These are phyloP conservation scores for Malurus alboscapulatus DNA, from an alignment of 2,113 vertebrate species.

Conservation along the genomic window DNA sequence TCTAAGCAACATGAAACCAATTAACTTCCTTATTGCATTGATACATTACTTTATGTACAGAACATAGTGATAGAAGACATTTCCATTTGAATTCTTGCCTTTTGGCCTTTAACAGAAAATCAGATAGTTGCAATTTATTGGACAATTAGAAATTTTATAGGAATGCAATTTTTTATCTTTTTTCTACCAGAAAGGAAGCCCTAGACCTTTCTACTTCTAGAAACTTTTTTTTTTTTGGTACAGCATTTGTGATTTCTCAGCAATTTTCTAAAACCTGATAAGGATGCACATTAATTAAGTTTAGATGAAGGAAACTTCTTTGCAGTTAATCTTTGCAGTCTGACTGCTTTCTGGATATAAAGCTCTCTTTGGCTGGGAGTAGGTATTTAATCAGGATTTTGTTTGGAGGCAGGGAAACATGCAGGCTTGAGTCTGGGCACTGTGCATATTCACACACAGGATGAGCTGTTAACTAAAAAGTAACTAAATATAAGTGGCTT, in stretches of 20 bases:
- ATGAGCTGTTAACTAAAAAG: not conserved
- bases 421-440: not conserved
- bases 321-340: constrained; percentile 2
- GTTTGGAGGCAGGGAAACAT: not conserved
- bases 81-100: constrained; percentile 50
- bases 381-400: constrained; percentile 2
- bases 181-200: not conserved
- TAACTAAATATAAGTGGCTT: not conserved
- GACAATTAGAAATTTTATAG: constrained; percentile 23
- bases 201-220: not conserved
- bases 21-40: constrained; percentile 55
- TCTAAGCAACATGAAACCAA: constrained; percentile 56
- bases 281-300: constrained; percentile 47
- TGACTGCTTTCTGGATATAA: not conserved
- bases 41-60: not conserved
- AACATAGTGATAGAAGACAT: not conserved
- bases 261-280: constrained; percentile 51
- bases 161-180: constrained; percentile 1
- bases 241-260: constrained; percentile 2
- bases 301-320: constrained; percentile 22
- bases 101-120: constrained; percentile 63
- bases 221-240: not conserved
- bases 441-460: not conserved
- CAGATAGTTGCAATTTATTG: constrained; percentile 48
- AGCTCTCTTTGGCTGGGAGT: not conserved